Evolutionary conservation across 2,797 vertebrate genomes (phyloP).

Genomic region (Molothrus ater): DNA sequence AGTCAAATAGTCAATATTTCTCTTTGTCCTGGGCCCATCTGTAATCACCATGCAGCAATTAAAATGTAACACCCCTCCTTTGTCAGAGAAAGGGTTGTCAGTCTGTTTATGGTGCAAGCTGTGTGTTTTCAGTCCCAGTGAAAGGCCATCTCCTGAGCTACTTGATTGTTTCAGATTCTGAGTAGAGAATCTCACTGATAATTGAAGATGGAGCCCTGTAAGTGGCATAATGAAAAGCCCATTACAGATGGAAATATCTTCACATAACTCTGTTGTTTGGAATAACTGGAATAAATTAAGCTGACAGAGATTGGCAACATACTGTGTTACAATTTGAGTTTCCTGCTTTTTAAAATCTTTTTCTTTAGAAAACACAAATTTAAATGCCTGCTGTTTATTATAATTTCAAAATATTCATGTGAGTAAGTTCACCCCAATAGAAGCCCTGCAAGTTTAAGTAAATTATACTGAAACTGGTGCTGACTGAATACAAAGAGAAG

Average conservation of each 20-base stretch:
- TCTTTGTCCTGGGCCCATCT: not conserved
- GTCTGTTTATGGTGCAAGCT: not conserved
- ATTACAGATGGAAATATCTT: not conserved
- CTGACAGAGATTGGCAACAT: not conserved
- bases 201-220: not conserved
- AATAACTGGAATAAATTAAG: not conserved
- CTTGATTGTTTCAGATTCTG: not conserved
- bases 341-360: not conserved
- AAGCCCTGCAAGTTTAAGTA: not conserved
- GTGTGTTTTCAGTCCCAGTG: not conserved
- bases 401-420: not conserved
- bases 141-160: not conserved
- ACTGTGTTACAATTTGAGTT: not conserved
- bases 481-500: not conserved
- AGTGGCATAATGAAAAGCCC: not conserved
- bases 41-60: not conserved
- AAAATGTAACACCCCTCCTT: constrained; percentile 11
- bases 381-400: not conserved
- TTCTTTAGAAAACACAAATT: not conserved
- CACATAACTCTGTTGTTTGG: not conserved
- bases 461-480: not conserved
- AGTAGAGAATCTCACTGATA: not conserved
- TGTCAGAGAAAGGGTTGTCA: not conserved
- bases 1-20: not conserved
- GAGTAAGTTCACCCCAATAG: not conserved